A percentile compares a stretch with the other conserved stretches of the same genome.
phyloP scores from a whole-genome alignment of 2,888 invertebrate species.

The Athalia circularis region DNA sequence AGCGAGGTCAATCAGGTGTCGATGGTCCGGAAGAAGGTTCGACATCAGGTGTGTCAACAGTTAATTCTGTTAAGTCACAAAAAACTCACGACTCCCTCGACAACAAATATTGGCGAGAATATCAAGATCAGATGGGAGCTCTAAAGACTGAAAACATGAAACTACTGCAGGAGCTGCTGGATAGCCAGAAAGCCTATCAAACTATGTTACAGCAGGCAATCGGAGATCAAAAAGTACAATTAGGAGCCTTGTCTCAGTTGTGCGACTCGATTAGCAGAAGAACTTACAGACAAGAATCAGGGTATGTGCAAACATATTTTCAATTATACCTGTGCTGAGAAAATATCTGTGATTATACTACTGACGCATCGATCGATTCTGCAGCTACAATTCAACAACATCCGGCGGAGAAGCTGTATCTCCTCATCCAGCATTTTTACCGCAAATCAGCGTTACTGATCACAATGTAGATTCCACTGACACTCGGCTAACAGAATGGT shows the following conservation, averaged over 20 bases:
- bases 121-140: conserved; percentile 74
- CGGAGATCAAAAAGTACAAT: conserved; percentile 82
- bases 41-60: conserved; percentile 79
- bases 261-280: conserved; percentile 69
- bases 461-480: conserved; percentile 73
- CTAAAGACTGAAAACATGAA: conserved; percentile 76
- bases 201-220: conserved; percentile 81
- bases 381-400: conserved; percentile 61
- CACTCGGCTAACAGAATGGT: conserved; percentile 83
- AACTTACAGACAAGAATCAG: conserved; percentile 61
- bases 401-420: conserved; percentile 53
- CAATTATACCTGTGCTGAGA: conserved; percentile 11
- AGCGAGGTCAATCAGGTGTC: conserved; percentile 74
- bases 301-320: conserved; percentile 55
- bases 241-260: conserved; percentile 77
- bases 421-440: conserved; percentile 60
- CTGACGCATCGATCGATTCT: conserved; percentile 23
- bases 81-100: conserved; percentile 75
- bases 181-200: conserved; percentile 85
- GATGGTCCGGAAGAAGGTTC: conserved; percentile 77
- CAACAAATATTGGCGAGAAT: conserved; percentile 72
- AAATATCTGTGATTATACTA: not conserved
- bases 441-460: conserved; percentile 69
- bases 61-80: conserved; percentile 79
- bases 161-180: conserved; percentile 84